phyloP scores from a whole-genome alignment of 1,140 invertebrate genomes.

The Drosophila elegans region DNA sequence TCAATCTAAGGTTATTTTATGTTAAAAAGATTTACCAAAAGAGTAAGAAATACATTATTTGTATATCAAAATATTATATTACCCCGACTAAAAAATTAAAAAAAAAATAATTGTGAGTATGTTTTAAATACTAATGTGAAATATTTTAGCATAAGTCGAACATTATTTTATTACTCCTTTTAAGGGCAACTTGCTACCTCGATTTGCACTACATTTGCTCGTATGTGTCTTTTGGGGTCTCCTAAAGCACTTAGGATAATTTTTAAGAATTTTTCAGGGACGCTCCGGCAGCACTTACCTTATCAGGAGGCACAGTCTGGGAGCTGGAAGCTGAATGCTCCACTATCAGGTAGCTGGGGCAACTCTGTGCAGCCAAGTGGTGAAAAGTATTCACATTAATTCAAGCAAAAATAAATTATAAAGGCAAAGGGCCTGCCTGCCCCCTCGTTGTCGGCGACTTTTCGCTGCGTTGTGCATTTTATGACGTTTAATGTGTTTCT shows the following conservation, averaged over 20 bases:
- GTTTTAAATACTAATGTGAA: too few species aligned
- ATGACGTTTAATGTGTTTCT: constrained; percentile 83
- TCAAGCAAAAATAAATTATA: constrained; percentile 83
- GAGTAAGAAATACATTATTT: too few species aligned
- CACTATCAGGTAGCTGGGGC: constrained; percentile 72
- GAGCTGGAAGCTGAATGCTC: constrained; percentile 1
- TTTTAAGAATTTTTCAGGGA: constrained; percentile 65
- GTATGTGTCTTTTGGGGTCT: constrained; percentile 23
- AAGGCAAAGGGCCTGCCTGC: constrained; percentile 60
- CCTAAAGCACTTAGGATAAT: constrained; percentile 65
- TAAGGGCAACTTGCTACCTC: not conserved
- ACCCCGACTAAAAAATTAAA: too few species aligned
- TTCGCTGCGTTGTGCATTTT: constrained; percentile 79
- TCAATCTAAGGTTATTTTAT: too few species aligned
- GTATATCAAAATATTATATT: too few species aligned
- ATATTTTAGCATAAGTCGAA: too few species aligned
- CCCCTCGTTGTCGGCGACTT: constrained; percentile 48
- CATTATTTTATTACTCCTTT: not conserved
- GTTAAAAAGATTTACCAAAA: too few species aligned
- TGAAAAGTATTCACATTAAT: constrained; percentile 83
- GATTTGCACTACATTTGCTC: not conserved
- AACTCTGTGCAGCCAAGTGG: constrained; percentile 76
- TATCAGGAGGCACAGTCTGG: constrained; percentile 24
- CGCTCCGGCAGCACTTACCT: constrained; percentile 34
- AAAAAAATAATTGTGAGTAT: too few species aligned